Evolutionary conservation across 2,888 invertebrate genomes (phyloP).

Genomic region (Chouioia cunea): DNA sequence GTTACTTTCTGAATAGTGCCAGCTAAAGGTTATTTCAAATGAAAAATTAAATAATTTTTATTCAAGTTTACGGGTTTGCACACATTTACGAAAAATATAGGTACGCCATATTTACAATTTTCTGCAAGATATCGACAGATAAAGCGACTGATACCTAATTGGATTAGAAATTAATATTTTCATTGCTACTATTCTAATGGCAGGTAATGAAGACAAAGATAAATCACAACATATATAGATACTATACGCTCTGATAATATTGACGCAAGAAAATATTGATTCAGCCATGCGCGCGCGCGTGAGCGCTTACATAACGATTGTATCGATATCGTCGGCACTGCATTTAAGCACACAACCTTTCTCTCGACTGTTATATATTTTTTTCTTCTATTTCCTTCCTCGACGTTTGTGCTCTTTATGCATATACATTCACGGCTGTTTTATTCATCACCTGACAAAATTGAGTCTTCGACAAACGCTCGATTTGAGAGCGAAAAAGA

Average conservation of each 20-base stretch:
- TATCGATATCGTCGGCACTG: conserved; percentile 22
- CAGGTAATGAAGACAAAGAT: too few relatives aligned
- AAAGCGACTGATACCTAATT: too few relatives aligned
- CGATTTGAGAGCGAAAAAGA: background rate
- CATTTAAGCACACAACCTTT: conserved; percentile 12
- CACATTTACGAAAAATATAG: too few relatives aligned
- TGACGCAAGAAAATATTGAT: conserved; percentile 32
- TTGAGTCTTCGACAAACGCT: conserved; percentile 25
- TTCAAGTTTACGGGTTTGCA: too few relatives aligned
- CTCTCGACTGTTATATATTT: background rate
- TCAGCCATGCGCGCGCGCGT: background rate
- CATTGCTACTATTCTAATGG: too few relatives aligned
- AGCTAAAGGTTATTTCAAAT: too few relatives aligned
- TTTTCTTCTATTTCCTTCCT: conserved; percentile 5
- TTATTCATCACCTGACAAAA: conserved; percentile 17
- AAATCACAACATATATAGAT: too few relatives aligned
- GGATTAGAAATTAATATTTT: too few relatives aligned
- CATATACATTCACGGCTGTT: conserved; percentile 9
- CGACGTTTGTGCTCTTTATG: conserved; percentile 29
- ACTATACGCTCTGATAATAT: background rate
- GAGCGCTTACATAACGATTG: conserved; percentile 21
- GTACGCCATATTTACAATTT: too few relatives aligned
- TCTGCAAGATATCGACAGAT: too few relatives aligned
- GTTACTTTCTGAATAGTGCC: too few relatives aligned
- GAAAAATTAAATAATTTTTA: too few relatives aligned